Evolutionary conservation across 2,888 invertebrate species (phyloP).

Genomic region (Bibio marci): DNA sequence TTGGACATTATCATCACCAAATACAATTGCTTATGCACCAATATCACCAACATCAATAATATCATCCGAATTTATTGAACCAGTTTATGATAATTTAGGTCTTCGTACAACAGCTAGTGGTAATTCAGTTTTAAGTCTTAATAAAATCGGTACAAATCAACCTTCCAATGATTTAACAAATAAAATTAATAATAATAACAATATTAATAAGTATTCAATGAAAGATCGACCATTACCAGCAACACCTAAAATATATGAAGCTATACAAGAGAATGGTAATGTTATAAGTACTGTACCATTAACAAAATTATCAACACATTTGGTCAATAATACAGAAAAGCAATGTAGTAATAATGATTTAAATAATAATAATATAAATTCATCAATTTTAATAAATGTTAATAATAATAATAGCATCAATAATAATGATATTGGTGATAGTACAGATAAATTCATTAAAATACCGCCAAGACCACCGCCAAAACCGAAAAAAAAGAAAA

Average conservation of each 20-base stretch:
- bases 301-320: too few species aligned
- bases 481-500: slow-evolving; percentile 55
- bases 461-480: slow-evolving; percentile 72
- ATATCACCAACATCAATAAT: slow-evolving; percentile 20
- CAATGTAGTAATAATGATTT: slow-evolving; percentile 19
- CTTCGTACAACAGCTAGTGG: slow-evolving; percentile 72
- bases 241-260: slow-evolving; percentile 35
- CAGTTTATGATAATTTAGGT: slow-evolving; percentile 75
- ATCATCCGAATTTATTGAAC: slow-evolving; percentile 38
- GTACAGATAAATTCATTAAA: slow-evolving; percentile 33
- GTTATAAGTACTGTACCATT: too few species aligned
- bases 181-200: background rate
- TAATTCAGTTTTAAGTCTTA: slow-evolving; percentile 61
- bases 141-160: slow-evolving; percentile 41
- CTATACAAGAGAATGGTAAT: slow-evolving; percentile 22
- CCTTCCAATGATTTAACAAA: slow-evolving; percentile 19
- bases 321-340: slow-evolving; percentile 17
- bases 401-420: slow-evolving; percentile 27
- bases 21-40: slow-evolving; percentile 27
- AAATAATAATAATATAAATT: slow-evolving; percentile 16
- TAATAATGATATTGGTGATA: too few species aligned
- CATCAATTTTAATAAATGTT: slow-evolving; percentile 29
- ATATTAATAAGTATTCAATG: slow-evolving; percentile 33
- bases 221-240: slow-evolving; percentile 46
- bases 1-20: slow-evolving; percentile 53